Base-by-base conservation (phyloP, 2,888 invertebrate genomes). In the Alloplasta piceator region DNA sequence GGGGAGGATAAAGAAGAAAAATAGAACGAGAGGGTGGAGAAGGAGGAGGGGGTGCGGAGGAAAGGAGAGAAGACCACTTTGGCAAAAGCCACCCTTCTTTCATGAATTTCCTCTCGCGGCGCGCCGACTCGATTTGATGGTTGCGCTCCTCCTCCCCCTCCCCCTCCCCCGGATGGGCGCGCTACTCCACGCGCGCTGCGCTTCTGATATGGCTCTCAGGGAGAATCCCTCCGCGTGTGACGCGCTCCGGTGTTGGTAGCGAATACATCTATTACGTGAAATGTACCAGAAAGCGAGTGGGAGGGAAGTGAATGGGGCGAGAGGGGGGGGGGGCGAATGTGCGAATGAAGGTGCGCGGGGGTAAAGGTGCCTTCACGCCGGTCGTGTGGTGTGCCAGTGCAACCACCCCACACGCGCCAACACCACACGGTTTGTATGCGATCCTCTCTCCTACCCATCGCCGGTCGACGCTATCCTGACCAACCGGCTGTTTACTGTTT, bases 401-500 rank as follows among this genome's bases (percentile, higher is more conserved):
- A 9, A 43, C 81, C 81, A 82, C 82, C 85, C 82, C 82, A 76
- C 77, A 81, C 76, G 50, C 79, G 75, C 78, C 82, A 72, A 80
- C 67, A 48, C 67, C 46, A 55, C 60, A 63, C 38, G 48, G 61
- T 72, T 1, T 26, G 26, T 26, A 26, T 26, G 26, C 26, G 26
- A 26, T 26, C 26, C 26, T 26, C 67, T 41, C 46, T 50, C 66
- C 80, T 78, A 88, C 88, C 88, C 88, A 87, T 87, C 86, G 86
- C 87, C 85, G 52, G 43, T 36, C 56, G 79, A 72, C 84, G 85
- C 87, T 87, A 85, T 91, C 89, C 92, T 92, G 92, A 90, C 92
- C 92, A 92, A 92, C 92, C 92, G 92, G 91, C 92, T 92, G 92
- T 92, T 92, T 92, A 92, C 92, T 91, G 90, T 92, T 92, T 90